These are phyloP conservation scores for Deilephila porcellus DNA, from an alignment of 2,888 invertebrate species.

Conservation along the genomic window DNA sequence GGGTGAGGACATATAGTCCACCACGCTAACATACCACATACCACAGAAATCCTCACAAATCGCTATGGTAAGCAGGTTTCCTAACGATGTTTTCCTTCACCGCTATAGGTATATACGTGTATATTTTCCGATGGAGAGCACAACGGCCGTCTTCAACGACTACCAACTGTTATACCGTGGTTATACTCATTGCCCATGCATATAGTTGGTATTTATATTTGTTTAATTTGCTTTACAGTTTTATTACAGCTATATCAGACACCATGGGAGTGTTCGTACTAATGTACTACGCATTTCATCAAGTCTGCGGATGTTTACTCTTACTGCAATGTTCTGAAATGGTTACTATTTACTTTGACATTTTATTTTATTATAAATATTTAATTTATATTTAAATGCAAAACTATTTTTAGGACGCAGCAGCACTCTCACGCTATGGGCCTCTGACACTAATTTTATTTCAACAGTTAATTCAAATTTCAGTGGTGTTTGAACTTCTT, in stretches of 20 bases:
- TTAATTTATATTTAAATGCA: neutral
- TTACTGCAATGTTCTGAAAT: conserved; percentile 45
- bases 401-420: conserved; percentile 32
- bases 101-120: too few relatives aligned
- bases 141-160: too few relatives aligned
- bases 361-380: neutral
- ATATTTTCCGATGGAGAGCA: too few relatives aligned
- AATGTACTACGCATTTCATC: conserved; percentile 41
- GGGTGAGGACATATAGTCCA: too few relatives aligned
- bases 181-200: neutral
- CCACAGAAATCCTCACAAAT: too few relatives aligned
- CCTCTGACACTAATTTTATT: conserved; percentile 47
- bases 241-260: conserved; percentile 38
- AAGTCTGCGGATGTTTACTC: conserved; percentile 43
- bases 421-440: conserved; percentile 38
- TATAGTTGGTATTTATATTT: neutral
- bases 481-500: conserved; percentile 50
- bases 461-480: conserved; percentile 52
- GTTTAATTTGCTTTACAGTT: conserved; percentile 34
- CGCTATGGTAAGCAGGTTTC: too few relatives aligned
- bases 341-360: conserved; percentile 34
- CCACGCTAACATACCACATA: too few relatives aligned
- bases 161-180: neutral
- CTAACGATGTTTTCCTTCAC: too few relatives aligned
- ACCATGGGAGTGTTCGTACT: conserved; percentile 42